A percentile compares a stretch with the other conserved stretches of the same genome.
Conservation (phyloP, 53 echinoderm and acorn worm genomes). For the Glandiceps talaboti region DNA sequence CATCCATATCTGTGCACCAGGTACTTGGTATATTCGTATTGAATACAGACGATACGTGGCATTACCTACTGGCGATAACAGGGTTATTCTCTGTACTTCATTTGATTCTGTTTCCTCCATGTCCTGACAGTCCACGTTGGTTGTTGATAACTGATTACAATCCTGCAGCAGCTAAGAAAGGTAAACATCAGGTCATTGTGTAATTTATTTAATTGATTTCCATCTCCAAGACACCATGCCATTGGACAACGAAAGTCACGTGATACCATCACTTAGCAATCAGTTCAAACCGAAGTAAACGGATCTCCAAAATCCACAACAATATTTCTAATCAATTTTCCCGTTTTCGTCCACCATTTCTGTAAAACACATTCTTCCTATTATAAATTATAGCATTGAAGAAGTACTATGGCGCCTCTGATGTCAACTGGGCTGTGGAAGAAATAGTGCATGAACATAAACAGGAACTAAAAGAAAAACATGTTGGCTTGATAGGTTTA, state of each 20-base stretch:
- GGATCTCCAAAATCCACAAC: no score
- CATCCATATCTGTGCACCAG: background rate
- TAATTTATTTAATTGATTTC: no score
- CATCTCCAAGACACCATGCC: no score
- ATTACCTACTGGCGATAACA: constrained; percentile 51
- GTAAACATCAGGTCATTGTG: no score
- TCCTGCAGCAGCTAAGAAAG: background rate
- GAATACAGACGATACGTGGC: constrained; percentile 43
- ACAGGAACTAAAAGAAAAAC: background rate
- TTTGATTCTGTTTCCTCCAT: background rate
- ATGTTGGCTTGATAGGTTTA: background rate
- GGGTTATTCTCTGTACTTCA: constrained; percentile 16
- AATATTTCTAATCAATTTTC: no score
- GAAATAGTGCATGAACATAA: background rate
- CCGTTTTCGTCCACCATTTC: no score
- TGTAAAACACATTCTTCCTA: background rate
- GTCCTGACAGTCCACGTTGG: background rate
- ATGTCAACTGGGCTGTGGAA: background rate
- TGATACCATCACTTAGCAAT: no score
- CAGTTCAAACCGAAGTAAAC: no score
- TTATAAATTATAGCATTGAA: background rate
- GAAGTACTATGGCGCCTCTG: background rate
- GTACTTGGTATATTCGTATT: constrained; percentile 59
- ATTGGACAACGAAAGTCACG: no score
- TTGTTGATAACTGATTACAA: background rate